Evolutionary conservation across 2,888 invertebrate genomes (phyloP), one percentile per base, ranked within the genome.

Genomic region (Caenorhabditis sinica): DNA sequence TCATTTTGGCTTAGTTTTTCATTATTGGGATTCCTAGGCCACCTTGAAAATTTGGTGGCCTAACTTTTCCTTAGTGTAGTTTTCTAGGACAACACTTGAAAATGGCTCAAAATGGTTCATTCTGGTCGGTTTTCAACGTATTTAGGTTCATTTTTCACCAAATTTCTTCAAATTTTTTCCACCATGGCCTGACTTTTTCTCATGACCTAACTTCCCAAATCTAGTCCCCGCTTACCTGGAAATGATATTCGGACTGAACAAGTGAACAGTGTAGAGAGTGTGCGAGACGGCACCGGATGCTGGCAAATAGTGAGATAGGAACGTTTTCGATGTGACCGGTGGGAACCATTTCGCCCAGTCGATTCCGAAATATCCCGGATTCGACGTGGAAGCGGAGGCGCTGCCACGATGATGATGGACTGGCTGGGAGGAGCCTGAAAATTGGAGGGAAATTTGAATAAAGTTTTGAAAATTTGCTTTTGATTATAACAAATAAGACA

Each of bases 261-360:
- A 85, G 79, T 92, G 90, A 17, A 89, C 85, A 30, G 89, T 85
- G 83, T 90, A 91, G 28, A 91, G 87, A 0, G 90, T 87, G 79
- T 92, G 92, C 15, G 90, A 89, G 65, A 91, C 58, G 45, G 91
- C 91, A 17, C 91, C 91, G 51, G 87, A 86, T 15, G 89, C 86
- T 2, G 91, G 91, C 15, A 90, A 77, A 79, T 91, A 91, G 79
- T 91, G 91, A 15, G 86, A 84, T 11, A 91, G 77, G 63, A 91
- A 80, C 4, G 89, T 86, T 56, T 82, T 83, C 25, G 86, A 87
- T 4, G 85, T 90, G 73, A 87, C 81, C 63, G 85, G 88, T 20
- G 86, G 87, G 65, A 85, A 88, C 77, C 83, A 89, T 61, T 73
- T 79, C 15, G 71, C 15, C 88, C 88, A 88, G 33, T 88, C 85